phyloP scores from a whole-genome alignment of 2,888 invertebrate genomes.

The Anthophora plumipes region DNA sequence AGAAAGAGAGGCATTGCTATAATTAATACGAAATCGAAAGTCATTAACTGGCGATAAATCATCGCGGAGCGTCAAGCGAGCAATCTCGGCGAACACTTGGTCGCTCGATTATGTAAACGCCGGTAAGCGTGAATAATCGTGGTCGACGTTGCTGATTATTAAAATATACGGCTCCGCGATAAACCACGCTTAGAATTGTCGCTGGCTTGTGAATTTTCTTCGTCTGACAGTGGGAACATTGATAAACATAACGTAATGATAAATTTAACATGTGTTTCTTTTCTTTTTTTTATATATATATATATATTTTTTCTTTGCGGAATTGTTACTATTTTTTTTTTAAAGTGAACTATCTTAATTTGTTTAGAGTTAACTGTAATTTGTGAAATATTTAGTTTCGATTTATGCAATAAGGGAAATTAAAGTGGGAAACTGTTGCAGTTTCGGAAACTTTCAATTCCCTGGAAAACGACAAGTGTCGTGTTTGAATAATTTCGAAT shows the following conservation, averaged over 20 bases:
- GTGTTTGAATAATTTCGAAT: slow-evolving; percentile 18
- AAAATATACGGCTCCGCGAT: slow-evolving; percentile 51
- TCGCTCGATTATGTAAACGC: slow-evolving; percentile 69
- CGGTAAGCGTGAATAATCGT: slow-evolving; percentile 67
- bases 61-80: slow-evolving; percentile 58
- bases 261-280: too few relatives aligned
- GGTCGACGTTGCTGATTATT: slow-evolving; percentile 53
- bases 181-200: slow-evolving; percentile 30
- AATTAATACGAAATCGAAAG: slow-evolving; percentile 71
- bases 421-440: slow-evolving; percentile 1
- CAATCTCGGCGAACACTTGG: slow-evolving; percentile 62
- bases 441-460: slow-evolving; percentile 19
- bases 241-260: too few relatives aligned
- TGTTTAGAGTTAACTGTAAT: too few relatives aligned
- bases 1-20: slow-evolving; percentile 23
- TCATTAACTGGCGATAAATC: slow-evolving; percentile 70
- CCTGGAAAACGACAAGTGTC: background rate
- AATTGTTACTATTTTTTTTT: too few relatives aligned
- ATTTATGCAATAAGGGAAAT: too few relatives aligned
- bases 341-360: too few relatives aligned
- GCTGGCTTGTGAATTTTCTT: background rate
- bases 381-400: too few relatives aligned
- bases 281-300: too few relatives aligned
- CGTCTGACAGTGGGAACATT: too few relatives aligned
- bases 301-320: too few relatives aligned